Percentiles rank a stretch among this genome's conserved stretches.
phyloP scores from a whole-genome alignment of 2,888 invertebrate genomes.

The Dendrolimus pini region DNA sequence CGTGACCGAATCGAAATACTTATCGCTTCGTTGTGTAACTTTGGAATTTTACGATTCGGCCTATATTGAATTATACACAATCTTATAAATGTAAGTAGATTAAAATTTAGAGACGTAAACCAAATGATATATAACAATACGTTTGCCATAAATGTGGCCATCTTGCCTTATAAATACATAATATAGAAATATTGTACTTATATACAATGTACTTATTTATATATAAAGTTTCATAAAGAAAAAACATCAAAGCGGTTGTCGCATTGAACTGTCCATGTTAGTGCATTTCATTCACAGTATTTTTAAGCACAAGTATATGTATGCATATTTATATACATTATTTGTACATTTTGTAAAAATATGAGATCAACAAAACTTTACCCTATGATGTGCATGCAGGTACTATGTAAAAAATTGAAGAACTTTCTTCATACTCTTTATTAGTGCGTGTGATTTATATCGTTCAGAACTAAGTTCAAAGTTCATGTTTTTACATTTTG shows the following conservation, averaged over 20 bases:
- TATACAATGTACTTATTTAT: too few relatives aligned
- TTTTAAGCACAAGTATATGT: slow-evolving; percentile 62
- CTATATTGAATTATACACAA: slow-evolving; percentile 63
- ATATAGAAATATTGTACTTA: neutral
- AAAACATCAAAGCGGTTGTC: slow-evolving; percentile 1
- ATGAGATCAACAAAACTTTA: too few relatives aligned
- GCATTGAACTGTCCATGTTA: slow-evolving; percentile 60
- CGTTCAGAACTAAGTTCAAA: too few relatives aligned
- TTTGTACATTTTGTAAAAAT: too few relatives aligned
- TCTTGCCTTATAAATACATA: slow-evolving; percentile 55
- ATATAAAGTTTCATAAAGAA: too few relatives aligned
- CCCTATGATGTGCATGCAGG: too few relatives aligned
- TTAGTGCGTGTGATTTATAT: too few relatives aligned
- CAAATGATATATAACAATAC: slow-evolving; percentile 45
- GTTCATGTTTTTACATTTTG: neutral
- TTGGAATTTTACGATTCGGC: slow-evolving; percentile 46
- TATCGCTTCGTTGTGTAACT: slow-evolving; percentile 24
- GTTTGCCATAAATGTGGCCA: slow-evolving; percentile 69
- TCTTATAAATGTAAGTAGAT: slow-evolving; percentile 54
- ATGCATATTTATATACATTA: slow-evolving; percentile 30
- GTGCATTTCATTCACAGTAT: slow-evolving; percentile 70
- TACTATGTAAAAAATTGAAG: too few relatives aligned
- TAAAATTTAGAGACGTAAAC: slow-evolving; percentile 29
- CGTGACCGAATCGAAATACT: slow-evolving; percentile 51
- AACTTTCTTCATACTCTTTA: too few relatives aligned